A percentile compares a stretch with the other conserved stretches of the same genome.
Evolutionary conservation across 2,797 vertebrate genomes (phyloP).

Genomic region (Numenius phaeopus): DNA sequence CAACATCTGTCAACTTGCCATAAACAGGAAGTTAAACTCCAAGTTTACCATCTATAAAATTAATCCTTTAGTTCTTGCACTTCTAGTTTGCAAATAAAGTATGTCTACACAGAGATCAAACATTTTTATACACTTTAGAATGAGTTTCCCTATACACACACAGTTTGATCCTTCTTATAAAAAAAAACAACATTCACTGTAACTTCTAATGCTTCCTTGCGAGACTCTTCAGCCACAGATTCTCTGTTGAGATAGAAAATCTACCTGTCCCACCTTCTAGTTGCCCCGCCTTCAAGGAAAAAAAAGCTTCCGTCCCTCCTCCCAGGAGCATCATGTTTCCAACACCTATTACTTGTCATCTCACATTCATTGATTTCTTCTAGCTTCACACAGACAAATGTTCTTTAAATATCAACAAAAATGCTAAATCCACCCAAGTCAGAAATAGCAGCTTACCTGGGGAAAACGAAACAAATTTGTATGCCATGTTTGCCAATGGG

Average conservation of each 20-base stretch:
- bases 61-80: background rate
- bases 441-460: conserved; percentile 79
- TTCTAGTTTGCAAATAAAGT: background rate
- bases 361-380: background rate
- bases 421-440: background rate
- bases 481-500: conserved; percentile 93
- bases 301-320: background rate
- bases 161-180: background rate
- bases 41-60: background rate
- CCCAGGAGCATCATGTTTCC: background rate
- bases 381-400: background rate
- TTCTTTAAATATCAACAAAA: background rate
- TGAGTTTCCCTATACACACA: background rate
- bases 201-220: background rate
- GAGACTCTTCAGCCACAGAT: background rate
- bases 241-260: background rate
- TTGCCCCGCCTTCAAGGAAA: background rate
- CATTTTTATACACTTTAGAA: background rate
- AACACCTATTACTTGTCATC: background rate
- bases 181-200: background rate
- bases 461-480: conserved; percentile 89
- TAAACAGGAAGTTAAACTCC: background rate
- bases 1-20: background rate
- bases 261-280: background rate
- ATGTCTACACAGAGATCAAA: background rate